A percentile compares a stretch with the other conserved stretches of the same genome.
Conservation (phyloP, 1,140 invertebrate genomes). For the Nymphalis io region DNA sequence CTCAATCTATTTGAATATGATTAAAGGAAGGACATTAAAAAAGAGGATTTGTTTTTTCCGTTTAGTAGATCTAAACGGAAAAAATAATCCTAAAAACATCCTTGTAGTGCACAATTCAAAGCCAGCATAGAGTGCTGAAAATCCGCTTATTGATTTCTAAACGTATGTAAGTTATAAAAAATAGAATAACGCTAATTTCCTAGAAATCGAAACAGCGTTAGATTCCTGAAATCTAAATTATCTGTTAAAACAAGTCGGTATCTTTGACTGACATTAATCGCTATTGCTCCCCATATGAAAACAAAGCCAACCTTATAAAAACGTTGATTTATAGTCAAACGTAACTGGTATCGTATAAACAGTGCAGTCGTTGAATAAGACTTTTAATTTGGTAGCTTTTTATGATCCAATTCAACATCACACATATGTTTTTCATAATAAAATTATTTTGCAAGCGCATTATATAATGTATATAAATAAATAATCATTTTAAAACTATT, state of each 20-base stretch:
- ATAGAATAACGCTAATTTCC: conserved; percentile 1
- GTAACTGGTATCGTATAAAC: neutral
- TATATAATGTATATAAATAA: no score
- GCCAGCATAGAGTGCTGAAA: no score
- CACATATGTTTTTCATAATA: neutral
- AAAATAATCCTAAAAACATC: no score
- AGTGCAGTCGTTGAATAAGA: neutral
- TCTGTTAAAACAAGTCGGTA: neutral
- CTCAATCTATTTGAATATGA: no score
- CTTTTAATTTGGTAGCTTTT: neutral
- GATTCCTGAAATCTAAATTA: conserved; percentile 10
- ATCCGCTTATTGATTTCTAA: no score
- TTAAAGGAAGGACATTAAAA: no score
- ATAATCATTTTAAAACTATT: no score
- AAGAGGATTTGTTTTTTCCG: no score
- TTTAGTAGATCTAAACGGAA: no score
- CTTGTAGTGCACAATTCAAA: no score
- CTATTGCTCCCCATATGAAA: conserved; percentile 21
- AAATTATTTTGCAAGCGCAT: no score
- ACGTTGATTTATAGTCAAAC: conserved; percentile 25
- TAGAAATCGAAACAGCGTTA: neutral
- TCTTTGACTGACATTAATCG: conserved; percentile 20
- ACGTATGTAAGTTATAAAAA: neutral
- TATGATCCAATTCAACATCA: neutral
- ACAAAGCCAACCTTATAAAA: conserved; percentile 44